Conservation (phyloP, 2,888 invertebrate species). For the Cheilosia impressa region DNA sequence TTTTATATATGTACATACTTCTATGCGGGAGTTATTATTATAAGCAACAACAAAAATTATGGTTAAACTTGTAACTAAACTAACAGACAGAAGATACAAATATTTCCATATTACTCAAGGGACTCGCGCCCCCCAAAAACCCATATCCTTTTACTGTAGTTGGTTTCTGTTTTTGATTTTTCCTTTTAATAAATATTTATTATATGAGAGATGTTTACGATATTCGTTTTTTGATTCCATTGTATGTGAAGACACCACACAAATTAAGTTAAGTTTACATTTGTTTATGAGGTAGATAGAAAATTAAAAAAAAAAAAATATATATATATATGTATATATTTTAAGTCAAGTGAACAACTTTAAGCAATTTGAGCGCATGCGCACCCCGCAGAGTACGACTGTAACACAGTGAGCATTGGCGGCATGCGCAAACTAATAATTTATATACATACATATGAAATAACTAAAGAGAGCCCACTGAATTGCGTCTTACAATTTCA, state of each 20-base stretch:
- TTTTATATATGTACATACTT: constrained; percentile 75
- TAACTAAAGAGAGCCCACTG: constrained; percentile 72
- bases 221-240: constrained; percentile 68
- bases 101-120: constrained; percentile 65
- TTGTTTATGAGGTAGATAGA: constrained; percentile 70
- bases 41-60: constrained; percentile 71
- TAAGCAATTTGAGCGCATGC: constrained; percentile 73
- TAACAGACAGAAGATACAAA: constrained; percentile 44
- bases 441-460: constrained; percentile 67
- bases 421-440: constrained; percentile 65
- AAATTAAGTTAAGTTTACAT: constrained; percentile 75
- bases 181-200: too few species aligned
- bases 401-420: constrained; percentile 28
- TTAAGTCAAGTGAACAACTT: constrained; percentile 63
- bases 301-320: constrained; percentile 55
- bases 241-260: constrained; percentile 61
- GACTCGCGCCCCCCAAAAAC: constrained; percentile 26
- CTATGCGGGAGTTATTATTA: constrained; percentile 71
- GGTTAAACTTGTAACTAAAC: constrained; percentile 63
- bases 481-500: constrained; percentile 76
- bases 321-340: constrained; percentile 70
- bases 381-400: constrained; percentile 45
- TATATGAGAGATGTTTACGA: constrained; percentile 53
- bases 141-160: constrained; percentile 64
- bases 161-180: constrained; percentile 59